Base-by-base conservation (phyloP, 2,888 invertebrate genomes). In the Polymixis flavicincta region DNA sequence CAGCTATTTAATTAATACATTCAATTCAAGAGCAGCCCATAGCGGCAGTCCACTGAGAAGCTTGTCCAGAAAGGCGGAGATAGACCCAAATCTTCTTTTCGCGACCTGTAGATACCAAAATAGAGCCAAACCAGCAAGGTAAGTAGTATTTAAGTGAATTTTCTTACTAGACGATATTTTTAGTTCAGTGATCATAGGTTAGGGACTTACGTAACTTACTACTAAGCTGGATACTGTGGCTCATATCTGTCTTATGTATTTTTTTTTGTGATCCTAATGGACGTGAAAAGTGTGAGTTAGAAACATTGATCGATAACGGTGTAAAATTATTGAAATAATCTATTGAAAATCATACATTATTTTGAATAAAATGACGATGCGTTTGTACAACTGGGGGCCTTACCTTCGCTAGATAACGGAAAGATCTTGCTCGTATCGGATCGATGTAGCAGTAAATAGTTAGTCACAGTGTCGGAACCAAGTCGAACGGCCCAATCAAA, bases 1-100 rank as follows among this genome's bases (percentile, higher is more conserved):
- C 37, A 42, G 19, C 54, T 25, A 25, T 66, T n/a, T n/a, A 55
- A 66, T 66, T 55, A 66, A 66, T 66, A 66, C 66, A 66, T 19
- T 37, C 54, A 37, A 66, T 66, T 55, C n/a, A 11, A 54, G 11
- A 55, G 55, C n/a, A 17, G 11, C 11, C 17, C 52, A 11, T 66
- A 54, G 32, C n/a, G 17, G 2, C 55, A 66, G 54, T 66, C n/a
- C 54, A 17, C 17, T 0, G 32, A 37, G n/a, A 54, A 54, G n/a
- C 32, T 50, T 17, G 54, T n/a, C 17, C 32, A 11, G 17, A 54
- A n/a, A 54, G 11, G n/a, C 13, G 7, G n/a, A 32, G 37, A 17
- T 66, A 6, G 1, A 11, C n/a, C 1, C 5, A 42, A n/a, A 54
- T 11, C 4, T 66, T 37, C n/a, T 13, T 54, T 17, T 32, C 61